Evolutionary conservation across 2,888 invertebrate species (phyloP), one percentile per base, ranked within the genome.

Genomic region (Drosophila affinis): DNA sequence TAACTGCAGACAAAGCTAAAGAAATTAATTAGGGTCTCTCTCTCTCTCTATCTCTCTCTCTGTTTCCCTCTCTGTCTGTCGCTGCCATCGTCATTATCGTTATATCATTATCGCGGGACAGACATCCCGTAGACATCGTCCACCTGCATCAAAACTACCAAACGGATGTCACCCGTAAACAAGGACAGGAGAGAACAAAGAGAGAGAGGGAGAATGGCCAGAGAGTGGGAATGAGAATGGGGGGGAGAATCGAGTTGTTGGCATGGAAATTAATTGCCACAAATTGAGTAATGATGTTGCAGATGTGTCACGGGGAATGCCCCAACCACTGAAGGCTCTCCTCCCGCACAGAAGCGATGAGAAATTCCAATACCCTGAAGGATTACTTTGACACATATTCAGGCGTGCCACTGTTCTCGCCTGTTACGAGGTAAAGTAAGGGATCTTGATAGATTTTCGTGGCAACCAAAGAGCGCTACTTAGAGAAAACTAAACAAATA

Each of bases 201-300:
- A 46, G 9, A 39, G 9, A 17, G 27, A 24, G 21, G 3, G 48
- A 10, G 14, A 27, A 7, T 29, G 18, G 17, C 21, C 3, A 14
- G 27, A 0, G 24, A 5, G 27, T 24, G 24, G 24, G 46, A 18
- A n/a, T n/a, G n/a, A n/a, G n/a, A n/a, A n/a, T n/a, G n/a, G n/a
- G n/a, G 10, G 21, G 21, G 3, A n/a, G 77, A 80, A 80, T 80
- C 71, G 78, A 83, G 62, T 70, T 72, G 73, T 83, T 83, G 71
- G 58, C 87, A 83, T 87, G 73, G 65, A 81, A 75, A 86, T 83
- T 81, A 81, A 81, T 87, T 78, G 81, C 70, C 55, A 49, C 70
- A 72, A 74, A 72, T 73, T 73, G 69, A 73, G 68, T 68, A 73
- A 73, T 67, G 48, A 39, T 58, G 62, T 52, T 54, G 59, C 52